Conservation (phyloP, 2,797 vertebrate genomes). For the Microhierax caerulescens region DNA sequence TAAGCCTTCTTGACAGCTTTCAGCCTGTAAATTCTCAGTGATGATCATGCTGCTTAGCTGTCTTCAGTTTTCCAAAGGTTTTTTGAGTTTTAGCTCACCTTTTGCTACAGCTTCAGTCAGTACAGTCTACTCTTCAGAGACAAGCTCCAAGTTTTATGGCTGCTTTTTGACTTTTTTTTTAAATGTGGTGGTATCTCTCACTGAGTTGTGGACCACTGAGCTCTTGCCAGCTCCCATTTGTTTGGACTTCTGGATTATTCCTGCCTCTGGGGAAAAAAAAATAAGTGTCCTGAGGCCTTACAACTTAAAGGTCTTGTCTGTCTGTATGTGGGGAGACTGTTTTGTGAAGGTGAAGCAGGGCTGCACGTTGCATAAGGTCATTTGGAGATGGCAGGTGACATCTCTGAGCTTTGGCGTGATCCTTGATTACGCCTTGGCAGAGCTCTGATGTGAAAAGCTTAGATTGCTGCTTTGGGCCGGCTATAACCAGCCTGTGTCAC, state of each 20-base stretch:
- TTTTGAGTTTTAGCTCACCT: not conserved
- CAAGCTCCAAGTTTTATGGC: not conserved
- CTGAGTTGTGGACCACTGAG: not conserved
- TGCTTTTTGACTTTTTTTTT: not conserved
- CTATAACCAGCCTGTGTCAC: not conserved
- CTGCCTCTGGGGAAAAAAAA: not conserved
- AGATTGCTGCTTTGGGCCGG: not conserved
- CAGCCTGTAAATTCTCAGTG: not conserved
- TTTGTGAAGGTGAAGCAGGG: not conserved
- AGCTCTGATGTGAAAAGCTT: conserved; percentile 4
- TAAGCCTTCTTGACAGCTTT: not conserved
- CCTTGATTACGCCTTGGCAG: not conserved
- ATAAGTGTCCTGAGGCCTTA: not conserved
- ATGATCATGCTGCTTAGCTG: not conserved
- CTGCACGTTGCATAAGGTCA: not conserved
- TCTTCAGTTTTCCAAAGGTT: not conserved
- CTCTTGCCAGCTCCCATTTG: not conserved
- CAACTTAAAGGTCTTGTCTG: not conserved
- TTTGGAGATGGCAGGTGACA: not conserved
- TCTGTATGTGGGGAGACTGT: not conserved
- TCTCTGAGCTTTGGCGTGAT: not conserved
- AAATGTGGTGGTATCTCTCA: not conserved
- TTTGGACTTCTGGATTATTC: not conserved
- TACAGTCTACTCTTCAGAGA: not conserved
- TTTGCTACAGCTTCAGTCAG: not conserved